Percentiles rank a stretch among this genome's conserved stretches.
phyloP scores from a whole-genome alignment of 1,140 invertebrate genomes.

The Goniozus legneri region DNA sequence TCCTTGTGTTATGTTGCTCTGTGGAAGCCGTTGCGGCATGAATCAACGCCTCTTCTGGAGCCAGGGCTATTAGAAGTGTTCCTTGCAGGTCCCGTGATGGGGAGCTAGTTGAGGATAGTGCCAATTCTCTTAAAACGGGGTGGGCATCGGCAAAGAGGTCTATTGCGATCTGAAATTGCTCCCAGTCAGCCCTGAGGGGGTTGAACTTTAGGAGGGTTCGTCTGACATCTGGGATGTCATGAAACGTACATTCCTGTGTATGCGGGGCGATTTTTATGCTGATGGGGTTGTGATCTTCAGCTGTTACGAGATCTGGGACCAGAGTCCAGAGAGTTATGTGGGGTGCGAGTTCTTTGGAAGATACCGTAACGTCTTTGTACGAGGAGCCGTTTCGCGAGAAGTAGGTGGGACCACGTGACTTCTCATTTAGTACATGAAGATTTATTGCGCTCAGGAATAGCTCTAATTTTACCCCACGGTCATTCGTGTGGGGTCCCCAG shows the following conservation, averaged over 20 bases:
- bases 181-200: conserved; percentile 17
- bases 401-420: not conserved
- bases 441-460: too few species aligned
- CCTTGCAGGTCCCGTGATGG: not conserved
- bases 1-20: not conserved
- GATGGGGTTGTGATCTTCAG: too few species aligned
- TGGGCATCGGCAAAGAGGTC: too few species aligned
- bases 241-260: not conserved
- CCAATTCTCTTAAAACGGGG: too few species aligned
- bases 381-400: not conserved
- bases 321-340: conserved; percentile 6
- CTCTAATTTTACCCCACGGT: too few species aligned
- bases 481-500: too few species aligned
- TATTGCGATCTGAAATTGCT: conserved; percentile 1
- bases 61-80: not conserved
- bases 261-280: too few species aligned
- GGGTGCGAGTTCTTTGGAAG: not conserved
- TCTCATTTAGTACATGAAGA: conserved; percentile 13
- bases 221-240: too few species aligned
- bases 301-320: not conserved
- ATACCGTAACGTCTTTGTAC: conserved; percentile 15
- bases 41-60: not conserved
- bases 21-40: not conserved
- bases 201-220: too few species aligned
- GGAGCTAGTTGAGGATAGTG: too few species aligned